A percentile compares a stretch with the other conserved stretches of the same genome.
These are phyloP conservation scores for Sardinella longiceps DNA, from an alignment of 2,797 vertebrate species.

Conservation along the genomic window DNA sequence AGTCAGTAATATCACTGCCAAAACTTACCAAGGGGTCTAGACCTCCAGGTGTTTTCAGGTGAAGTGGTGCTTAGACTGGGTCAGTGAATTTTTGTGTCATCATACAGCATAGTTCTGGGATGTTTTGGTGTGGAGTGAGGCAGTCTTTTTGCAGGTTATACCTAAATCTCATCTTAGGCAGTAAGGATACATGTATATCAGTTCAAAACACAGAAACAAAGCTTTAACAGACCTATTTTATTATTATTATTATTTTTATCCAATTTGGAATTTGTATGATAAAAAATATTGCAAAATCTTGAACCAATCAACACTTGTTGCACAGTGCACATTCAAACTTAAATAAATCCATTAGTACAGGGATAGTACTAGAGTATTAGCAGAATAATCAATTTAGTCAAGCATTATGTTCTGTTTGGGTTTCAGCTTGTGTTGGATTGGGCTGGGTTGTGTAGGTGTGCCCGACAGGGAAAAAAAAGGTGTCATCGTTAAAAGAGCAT, in stretches of 20 bases:
- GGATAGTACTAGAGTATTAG: too few species aligned
- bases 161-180: background rate
- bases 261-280: too few species aligned
- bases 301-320: background rate
- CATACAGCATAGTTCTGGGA: background rate
- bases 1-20: background rate
- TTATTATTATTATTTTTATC: too few species aligned
- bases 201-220: too few species aligned
- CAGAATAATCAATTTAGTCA: background rate
- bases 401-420: background rate
- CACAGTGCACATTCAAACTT: background rate
- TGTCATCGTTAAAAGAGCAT: background rate
- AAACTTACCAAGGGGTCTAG: background rate
- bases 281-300: too few species aligned
- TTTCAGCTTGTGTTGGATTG: background rate
- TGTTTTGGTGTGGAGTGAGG: background rate
- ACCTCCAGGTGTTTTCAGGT: too few species aligned
- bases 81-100: background rate
- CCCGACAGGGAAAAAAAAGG: background rate
- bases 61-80: background rate
- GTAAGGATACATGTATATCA: too few species aligned
- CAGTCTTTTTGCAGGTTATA: background rate
- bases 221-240: too few species aligned
- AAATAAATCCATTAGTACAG: background rate
- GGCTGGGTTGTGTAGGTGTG: background rate